phyloP scores from a whole-genome alignment of 2,797 vertebrate genomes.

The Sphenodon punctatus region DNA sequence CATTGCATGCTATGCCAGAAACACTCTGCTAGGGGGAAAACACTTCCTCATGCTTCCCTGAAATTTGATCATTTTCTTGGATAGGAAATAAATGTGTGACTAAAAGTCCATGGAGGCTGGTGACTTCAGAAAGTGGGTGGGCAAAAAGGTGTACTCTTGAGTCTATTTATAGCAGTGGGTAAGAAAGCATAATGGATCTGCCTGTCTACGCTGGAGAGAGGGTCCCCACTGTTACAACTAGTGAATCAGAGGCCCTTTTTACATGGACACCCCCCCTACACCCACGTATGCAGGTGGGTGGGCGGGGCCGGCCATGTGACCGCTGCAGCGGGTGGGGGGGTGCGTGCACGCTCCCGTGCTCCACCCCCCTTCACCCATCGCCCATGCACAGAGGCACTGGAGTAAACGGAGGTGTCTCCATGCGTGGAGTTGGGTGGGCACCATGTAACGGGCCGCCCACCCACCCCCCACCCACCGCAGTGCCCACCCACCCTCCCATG shows the following conservation, averaged over 20 bases:
- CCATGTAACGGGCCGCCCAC: no score
- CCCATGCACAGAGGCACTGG: no score
- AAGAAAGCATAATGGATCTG: neutral
- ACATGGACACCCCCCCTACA: neutral
- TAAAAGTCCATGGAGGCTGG: neutral
- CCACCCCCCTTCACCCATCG: no score
- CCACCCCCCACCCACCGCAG: no score
- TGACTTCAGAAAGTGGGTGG: neutral
- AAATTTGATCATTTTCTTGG: neutral
- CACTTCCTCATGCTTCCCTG: neutral
- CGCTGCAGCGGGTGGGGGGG: no score
- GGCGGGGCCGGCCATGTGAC: no score
- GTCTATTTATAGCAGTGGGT: neutral
- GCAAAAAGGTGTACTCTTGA: neutral
- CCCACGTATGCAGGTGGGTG: no score
- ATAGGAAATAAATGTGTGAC: neutral
- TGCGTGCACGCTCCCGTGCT: no score
- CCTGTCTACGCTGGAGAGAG: neutral
- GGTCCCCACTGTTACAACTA: neutral
- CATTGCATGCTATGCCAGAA: neutral
- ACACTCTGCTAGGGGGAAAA: neutral
- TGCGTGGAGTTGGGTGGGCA: no score
- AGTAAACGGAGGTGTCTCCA: no score
- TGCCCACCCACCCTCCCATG: no score
- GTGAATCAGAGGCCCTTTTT: neutral